phyloP scores from a whole-genome alignment of 2,888 invertebrate genomes.

The Xiphydria camelus region DNA sequence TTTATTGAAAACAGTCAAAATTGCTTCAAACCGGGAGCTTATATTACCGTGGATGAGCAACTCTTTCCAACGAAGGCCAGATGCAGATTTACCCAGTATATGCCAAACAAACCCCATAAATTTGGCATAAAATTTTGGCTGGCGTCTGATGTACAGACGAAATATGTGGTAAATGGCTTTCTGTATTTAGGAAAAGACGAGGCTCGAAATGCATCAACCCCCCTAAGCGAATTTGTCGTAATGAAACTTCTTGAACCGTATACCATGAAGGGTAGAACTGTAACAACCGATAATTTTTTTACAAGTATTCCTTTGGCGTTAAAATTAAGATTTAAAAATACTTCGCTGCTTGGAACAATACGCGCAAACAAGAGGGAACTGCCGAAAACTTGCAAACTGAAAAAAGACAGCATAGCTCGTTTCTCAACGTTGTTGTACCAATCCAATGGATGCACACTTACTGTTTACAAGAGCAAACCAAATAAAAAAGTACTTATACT shows the following conservation, averaged over 20 bases:
- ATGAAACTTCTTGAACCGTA: constrained; percentile 18
- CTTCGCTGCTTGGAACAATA: constrained; percentile 13
- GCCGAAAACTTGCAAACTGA: constrained; percentile 10
- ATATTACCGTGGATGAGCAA: constrained; percentile 14
- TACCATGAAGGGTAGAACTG: not conserved
- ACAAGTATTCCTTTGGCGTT: constrained; percentile 12
- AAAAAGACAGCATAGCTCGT: constrained; percentile 13
- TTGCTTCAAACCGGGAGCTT: constrained; percentile 13
- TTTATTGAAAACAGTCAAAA: constrained; percentile 4
- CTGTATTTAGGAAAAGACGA: constrained; percentile 26
- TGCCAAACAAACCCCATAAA: constrained; percentile 34
- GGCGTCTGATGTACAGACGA: constrained; percentile 17
- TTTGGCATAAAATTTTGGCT: constrained; percentile 21
- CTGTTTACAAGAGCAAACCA: constrained; percentile 16
- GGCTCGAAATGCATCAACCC: constrained; percentile 10
- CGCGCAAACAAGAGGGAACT: constrained; percentile 12
- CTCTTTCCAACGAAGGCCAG: constrained; percentile 32
- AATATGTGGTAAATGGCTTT: constrained; percentile 21
- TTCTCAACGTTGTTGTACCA: constrained; percentile 19
- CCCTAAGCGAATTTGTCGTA: constrained; percentile 17
- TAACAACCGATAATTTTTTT: constrained; percentile 15
- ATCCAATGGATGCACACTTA: constrained; percentile 14
- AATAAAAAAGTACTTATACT: constrained; percentile 9
- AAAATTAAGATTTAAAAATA: constrained; percentile 8
- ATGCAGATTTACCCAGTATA: constrained; percentile 41